These are phyloP conservation scores for Eupelmus urozonus DNA, from an alignment of 2,888 invertebrate genomes.

Conservation along the genomic window DNA sequence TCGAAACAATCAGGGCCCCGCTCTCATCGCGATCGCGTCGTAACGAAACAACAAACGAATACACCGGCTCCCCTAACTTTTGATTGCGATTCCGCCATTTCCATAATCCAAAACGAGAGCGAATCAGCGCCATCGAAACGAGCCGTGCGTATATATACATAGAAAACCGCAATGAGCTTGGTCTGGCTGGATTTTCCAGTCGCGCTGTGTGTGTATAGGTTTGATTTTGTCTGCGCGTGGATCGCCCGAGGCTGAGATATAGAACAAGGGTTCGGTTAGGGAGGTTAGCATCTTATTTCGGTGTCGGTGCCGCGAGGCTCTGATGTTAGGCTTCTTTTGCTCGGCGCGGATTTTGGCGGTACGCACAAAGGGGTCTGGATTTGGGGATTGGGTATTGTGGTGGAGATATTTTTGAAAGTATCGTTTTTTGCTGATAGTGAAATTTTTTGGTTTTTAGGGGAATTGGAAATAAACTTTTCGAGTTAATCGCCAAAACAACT, in stretches of 20 bases:
- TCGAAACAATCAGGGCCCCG: conserved; percentile 19
- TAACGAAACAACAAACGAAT: conserved; percentile 52
- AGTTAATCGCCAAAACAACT: no score
- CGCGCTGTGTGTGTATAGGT: conserved; percentile 1
- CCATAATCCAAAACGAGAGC: conserved; percentile 57
- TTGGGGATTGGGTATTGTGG: no score
- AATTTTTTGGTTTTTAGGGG: no score
- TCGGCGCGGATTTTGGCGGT: no score
- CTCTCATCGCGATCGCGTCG: background rate
- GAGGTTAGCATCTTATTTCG: conserved; percentile 50
- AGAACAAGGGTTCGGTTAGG: background rate
- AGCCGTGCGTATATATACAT: conserved; percentile 9
- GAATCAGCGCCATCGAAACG: conserved; percentile 51
- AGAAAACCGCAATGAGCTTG: no score
- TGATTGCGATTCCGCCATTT: conserved; percentile 55
- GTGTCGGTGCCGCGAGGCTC: background rate
- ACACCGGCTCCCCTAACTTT: conserved; percentile 35
- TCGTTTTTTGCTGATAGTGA: no score
- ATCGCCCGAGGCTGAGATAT: conserved; percentile 49
- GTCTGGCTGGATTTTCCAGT: conserved; percentile 45
- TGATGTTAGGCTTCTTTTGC: no score
- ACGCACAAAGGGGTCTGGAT: no score
- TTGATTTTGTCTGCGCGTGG: background rate
- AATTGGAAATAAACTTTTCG: no score
- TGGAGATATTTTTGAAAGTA: no score